These are phyloP conservation scores for Neodiprion virginianus DNA, from an alignment of 1,140 invertebrate species.

Conservation along the genomic window DNA sequence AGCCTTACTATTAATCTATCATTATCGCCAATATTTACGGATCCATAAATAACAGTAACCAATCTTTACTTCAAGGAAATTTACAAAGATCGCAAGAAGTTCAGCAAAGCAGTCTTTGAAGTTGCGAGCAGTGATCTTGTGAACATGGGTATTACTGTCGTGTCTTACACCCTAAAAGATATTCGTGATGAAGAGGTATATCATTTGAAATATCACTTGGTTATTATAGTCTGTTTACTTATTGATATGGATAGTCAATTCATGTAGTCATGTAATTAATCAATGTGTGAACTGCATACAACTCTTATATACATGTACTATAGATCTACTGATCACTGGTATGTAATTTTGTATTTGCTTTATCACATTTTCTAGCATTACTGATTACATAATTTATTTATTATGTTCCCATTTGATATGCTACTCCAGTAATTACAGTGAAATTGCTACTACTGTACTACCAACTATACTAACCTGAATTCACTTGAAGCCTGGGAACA, in stretches of 20 bases:
- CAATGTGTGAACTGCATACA: background rate
- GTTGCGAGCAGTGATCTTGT: constrained; percentile 94
- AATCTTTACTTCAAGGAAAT: constrained; percentile 76
- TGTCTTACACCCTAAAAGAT: constrained; percentile 97
- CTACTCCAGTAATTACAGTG: background rate
- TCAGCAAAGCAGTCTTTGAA: constrained; percentile 96
- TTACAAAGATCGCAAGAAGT: constrained; percentile 98
- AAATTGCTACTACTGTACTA: background rate
- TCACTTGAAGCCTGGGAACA: too few species aligned
- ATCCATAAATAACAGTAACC: constrained; percentile 13
- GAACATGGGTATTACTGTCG: constrained; percentile 98
- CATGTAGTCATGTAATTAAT: background rate
- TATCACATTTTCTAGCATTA: background rate
- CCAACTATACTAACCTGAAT: too few species aligned
- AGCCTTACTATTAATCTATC: background rate
- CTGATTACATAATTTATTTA: background rate
- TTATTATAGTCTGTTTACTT: background rate
- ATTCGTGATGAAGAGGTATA: constrained; percentile 96
- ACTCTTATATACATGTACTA: background rate
- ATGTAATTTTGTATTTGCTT: background rate
- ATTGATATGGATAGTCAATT: background rate
- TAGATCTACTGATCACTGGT: background rate
- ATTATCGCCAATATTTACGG: too few species aligned
- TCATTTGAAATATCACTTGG: constrained; percentile 18
- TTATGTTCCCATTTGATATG: background rate